Conservation (phyloP, 2,113 vertebrate genomes). For the Gallinago media region DNA sequence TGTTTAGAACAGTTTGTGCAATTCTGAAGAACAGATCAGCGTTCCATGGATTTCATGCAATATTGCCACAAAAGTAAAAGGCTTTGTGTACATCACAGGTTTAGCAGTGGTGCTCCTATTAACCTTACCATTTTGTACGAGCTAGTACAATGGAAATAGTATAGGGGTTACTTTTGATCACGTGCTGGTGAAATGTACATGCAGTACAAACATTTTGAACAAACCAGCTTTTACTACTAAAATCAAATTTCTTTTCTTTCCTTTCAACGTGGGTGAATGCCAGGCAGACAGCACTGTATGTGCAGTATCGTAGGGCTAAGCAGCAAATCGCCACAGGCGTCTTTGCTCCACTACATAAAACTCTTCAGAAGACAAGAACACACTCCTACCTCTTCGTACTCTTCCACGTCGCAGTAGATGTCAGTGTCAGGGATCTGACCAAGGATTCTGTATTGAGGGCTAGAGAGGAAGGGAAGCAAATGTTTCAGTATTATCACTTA, state of each 20-base stretch:
- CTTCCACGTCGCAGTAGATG: constrained; percentile 89
- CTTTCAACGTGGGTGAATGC: background rate
- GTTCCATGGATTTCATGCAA: background rate
- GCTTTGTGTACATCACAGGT: background rate
- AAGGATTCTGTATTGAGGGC: constrained; percentile 87
- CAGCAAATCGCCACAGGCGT: background rate
- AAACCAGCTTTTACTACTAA: background rate
- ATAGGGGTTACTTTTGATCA: background rate
- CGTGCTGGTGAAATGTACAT: background rate
- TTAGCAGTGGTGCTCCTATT: background rate
- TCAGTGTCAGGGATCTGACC: constrained; percentile 87
- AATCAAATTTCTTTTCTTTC: background rate
- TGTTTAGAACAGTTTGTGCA: background rate
- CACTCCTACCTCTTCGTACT: constrained; percentile 89
- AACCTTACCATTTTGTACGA: background rate
- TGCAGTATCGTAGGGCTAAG: background rate
- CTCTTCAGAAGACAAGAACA: background rate
- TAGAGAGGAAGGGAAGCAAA: constrained; percentile 65
- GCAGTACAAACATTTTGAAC: background rate
- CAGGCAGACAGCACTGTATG: background rate
- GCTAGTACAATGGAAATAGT: background rate
- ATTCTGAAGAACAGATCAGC: background rate
- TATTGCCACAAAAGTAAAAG: background rate
- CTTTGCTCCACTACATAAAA: background rate
- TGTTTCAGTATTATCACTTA: background rate